phyloP scores from a whole-genome alignment of 1,140 invertebrate genomes.

The Sarcophaga peregrina region DNA sequence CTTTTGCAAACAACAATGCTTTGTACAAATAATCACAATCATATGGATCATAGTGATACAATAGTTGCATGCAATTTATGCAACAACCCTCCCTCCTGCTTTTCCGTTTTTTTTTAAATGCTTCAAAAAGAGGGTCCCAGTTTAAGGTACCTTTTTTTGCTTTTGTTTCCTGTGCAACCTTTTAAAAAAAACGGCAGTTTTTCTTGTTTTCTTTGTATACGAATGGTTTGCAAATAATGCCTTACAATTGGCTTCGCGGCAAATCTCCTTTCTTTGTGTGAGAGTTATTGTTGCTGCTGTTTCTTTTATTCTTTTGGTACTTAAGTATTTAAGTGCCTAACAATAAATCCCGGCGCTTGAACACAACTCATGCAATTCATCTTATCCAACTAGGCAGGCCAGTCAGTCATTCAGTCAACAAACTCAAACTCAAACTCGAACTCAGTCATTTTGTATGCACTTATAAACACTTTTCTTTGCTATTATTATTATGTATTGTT shows the following conservation, averaged over 20 bases:
- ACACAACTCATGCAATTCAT: not conserved
- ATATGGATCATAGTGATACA: not conserved
- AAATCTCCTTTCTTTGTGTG: conserved; percentile 30
- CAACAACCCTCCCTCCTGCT: conserved; percentile 23
- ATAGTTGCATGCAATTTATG: conserved; percentile 21
- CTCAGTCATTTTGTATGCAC: conserved; percentile 36
- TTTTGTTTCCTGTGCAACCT: not conserved
- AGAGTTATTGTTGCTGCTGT: not conserved
- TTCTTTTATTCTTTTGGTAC: not conserved
- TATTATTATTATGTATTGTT: not conserved
- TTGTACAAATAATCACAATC: not conserved
- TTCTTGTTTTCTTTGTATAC: not conserved
- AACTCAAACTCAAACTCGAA: too few relatives aligned
- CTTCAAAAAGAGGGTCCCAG: not conserved
- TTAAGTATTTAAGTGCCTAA: conserved; percentile 32
- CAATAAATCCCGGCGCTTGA: not conserved
- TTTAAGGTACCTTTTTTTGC: not conserved
- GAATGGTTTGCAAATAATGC: too few relatives aligned
- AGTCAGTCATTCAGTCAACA: not conserved
- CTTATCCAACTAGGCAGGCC: not conserved
- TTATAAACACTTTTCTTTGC: conserved; percentile 10
- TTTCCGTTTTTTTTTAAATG: not conserved
- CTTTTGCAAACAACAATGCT: conserved; percentile 7
- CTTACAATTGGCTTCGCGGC: conserved; percentile 32
- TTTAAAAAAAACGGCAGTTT: too few relatives aligned